A percentile compares a stretch with the other conserved stretches of the same genome.
These are phyloP conservation scores for Paramormyrops kingsleyae DNA, from an alignment of 2,113 vertebrate species.

Conservation along the genomic window DNA sequence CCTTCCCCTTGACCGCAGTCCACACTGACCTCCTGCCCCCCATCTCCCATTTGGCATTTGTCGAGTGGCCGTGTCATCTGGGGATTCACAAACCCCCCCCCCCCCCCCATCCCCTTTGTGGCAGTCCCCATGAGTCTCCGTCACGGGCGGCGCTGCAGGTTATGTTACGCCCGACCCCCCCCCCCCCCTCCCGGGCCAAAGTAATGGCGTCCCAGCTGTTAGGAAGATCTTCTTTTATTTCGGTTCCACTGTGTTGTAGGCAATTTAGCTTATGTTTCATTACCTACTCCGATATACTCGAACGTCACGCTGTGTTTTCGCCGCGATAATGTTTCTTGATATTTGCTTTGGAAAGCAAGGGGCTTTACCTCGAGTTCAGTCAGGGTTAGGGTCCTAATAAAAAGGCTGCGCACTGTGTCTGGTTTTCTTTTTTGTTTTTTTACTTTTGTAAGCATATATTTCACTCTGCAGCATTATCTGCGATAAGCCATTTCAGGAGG, in stretches of 20 bases:
- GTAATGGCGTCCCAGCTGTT: neutral
- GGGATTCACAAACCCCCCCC: neutral
- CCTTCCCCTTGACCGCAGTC: constrained; percentile 17
- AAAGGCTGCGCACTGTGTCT: neutral
- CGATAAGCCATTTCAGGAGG: neutral
- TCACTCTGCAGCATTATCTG: neutral
- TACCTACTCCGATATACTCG: neutral
- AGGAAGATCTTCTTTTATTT: neutral
- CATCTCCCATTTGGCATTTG: neutral
- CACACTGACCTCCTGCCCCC: constrained; percentile 28
- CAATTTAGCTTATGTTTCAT: neutral
- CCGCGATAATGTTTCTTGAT: neutral
- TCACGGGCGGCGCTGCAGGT: neutral
- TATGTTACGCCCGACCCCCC: neutral
- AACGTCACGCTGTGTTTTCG: neutral
- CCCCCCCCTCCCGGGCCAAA: neutral
- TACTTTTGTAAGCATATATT: neutral
- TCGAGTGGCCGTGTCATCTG: neutral
- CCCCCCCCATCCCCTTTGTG: neutral
- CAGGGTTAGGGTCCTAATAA: neutral
- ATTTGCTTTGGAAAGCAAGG: constrained; percentile 1
- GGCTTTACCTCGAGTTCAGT: neutral
- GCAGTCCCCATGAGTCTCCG: neutral
- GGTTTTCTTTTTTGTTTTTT: neutral
- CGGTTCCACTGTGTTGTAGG: neutral